Base-by-base conservation (phyloP, 2,113 vertebrate species). In the Scolopax mira region DNA sequence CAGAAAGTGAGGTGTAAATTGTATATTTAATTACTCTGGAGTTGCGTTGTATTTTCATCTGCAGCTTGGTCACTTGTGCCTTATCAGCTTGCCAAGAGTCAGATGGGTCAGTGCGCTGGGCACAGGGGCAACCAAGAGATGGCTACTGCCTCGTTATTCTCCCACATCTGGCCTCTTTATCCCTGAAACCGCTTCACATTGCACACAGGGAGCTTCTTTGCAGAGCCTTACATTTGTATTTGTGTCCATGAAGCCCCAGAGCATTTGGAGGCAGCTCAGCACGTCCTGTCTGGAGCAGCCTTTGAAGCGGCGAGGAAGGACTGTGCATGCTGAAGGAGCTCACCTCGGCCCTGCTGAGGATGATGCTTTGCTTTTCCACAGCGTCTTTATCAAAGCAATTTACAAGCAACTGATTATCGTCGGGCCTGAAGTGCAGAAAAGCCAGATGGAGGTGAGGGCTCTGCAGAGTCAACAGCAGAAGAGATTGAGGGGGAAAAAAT, bases 261-360 rank as follows among this genome's bases (percentile, higher is more conserved):
- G 72, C 95, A 62, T 57, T 54, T 70, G 79, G 79, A 91, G 85
- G 70, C 90, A 66, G 92, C 92, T 88, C 90, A 80, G 57, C 94
- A 55, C 5, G 5, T 72, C 54, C 58, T 58, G 88, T 51, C 80
- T 60, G 73, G 19, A 0, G 90, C 82, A 86, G 85, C 75, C 83
- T 88, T 74, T 85, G 96, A 93, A 90, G 92, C 85, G 8, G 42
- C 0, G 2, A 78, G 88, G 88, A 64, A 89, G 79, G 92, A 24
- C 22, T 9, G 84, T 48, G 88, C 41, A 6, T 54, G 91, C 77
- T 11, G 33, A 82, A 74, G 65, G 80, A 89, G 61, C 73, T 82
- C 9, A 3, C 84, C 85, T 61, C 6, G 0, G 25, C 15, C 22
- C 15, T 4, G 10, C 10, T 21, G 28, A 3, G 62, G 81, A 44